A percentile compares a stretch with the other conserved stretches of the same genome.
Conservation (phyloP, 1,140 invertebrate species). For the Oncopodura yosiiana region DNA sequence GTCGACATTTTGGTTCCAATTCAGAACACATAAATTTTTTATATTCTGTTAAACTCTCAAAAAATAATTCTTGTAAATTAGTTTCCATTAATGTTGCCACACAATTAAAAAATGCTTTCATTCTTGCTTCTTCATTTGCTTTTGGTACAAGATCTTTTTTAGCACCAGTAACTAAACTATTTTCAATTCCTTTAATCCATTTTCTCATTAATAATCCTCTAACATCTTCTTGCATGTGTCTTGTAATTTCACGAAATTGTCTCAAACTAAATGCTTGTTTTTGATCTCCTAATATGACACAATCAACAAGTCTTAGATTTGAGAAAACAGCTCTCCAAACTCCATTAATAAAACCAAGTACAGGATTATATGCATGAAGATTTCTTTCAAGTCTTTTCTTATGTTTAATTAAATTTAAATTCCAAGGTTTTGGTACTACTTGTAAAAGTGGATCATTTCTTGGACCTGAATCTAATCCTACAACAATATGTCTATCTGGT, state of each 20-base stretch:
- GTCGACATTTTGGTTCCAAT: constrained; percentile 38
- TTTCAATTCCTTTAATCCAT: constrained; percentile 53
- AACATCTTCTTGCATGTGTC: constrained; percentile 45
- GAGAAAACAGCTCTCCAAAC: constrained; percentile 69
- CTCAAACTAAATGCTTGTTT: constrained; percentile 47
- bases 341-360: constrained; percentile 65
- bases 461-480: constrained; percentile 45
- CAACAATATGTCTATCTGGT: constrained; percentile 44
- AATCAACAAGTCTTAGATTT: constrained; percentile 50
- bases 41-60: constrained; percentile 70
- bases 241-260: constrained; percentile 46
- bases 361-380: constrained; percentile 70
- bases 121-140: constrained; percentile 51
- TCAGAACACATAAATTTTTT: constrained; percentile 63
- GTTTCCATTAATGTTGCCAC: constrained; percentile 75
- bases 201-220: constrained; percentile 46
- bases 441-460: constrained; percentile 48
- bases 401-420: constrained; percentile 44
- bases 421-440: constrained; percentile 54
- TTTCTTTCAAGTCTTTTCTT: constrained; percentile 48
- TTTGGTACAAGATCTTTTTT: constrained; percentile 65
- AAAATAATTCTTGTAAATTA: constrained; percentile 64
- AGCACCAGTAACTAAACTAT: constrained; percentile 48
- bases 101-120: constrained; percentile 71
- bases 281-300: constrained; percentile 42